These are phyloP conservation scores for Syrista parreyssii DNA, from an alignment of 2,888 invertebrate species.

Conservation along the genomic window DNA sequence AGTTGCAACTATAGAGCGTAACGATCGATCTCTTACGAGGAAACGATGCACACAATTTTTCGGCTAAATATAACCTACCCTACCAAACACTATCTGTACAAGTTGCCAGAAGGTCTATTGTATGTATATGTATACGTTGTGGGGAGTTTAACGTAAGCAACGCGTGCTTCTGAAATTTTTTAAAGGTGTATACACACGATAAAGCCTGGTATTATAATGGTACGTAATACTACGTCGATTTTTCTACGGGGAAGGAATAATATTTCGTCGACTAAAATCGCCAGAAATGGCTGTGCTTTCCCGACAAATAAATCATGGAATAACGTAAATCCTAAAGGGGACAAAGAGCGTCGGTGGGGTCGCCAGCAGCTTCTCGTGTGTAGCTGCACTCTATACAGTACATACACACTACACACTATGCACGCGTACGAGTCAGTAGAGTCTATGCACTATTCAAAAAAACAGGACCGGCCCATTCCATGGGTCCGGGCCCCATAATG, in stretches of 20 bases:
- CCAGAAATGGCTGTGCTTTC: background rate
- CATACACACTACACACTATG: background rate
- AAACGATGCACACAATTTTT: background rate
- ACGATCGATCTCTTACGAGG: background rate
- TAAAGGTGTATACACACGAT: background rate
- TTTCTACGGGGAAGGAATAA: background rate
- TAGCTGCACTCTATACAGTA: background rate
- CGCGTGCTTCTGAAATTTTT: background rate
- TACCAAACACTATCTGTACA: background rate
- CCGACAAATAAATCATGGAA: slow-evolving; percentile 18
- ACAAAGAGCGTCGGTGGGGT: slow-evolving; percentile 5
- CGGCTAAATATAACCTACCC: background rate
- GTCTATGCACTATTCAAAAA: background rate
- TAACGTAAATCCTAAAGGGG: slow-evolving; percentile 15
- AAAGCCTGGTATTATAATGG: background rate
- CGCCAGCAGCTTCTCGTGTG: background rate
- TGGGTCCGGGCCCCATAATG: background rate
- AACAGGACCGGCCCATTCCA: background rate
- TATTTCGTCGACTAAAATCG: background rate
- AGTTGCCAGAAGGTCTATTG: background rate
- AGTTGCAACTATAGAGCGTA: background rate
- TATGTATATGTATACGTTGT: background rate
- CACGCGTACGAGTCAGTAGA: background rate
- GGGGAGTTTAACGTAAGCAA: background rate
- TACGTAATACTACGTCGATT: background rate